Evolutionary conservation across 1,140 invertebrate genomes (phyloP).

Genomic region (Tetragnatha versicolor): DNA sequence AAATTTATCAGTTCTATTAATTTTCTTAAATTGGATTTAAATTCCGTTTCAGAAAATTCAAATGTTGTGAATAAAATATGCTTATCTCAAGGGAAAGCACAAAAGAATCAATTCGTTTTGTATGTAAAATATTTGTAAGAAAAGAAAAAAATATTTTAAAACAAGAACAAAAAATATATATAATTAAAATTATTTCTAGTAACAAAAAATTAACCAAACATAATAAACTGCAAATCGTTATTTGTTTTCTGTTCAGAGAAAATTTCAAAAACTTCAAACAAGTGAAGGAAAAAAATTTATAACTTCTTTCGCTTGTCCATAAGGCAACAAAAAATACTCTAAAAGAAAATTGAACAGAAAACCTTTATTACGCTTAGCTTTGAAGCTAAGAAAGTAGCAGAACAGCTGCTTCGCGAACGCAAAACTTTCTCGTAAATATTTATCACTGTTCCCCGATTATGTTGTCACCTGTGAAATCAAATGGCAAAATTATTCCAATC

Average conservation of each 20-base stretch:
- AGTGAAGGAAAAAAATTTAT: conserved; percentile 32
- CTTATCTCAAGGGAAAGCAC: too few species aligned
- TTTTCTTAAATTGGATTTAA: too few species aligned
- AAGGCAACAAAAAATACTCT: neutral
- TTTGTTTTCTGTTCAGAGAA: neutral
- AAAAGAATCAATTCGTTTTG: too few species aligned
- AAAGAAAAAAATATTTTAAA: too few species aligned
- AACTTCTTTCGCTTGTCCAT: neutral
- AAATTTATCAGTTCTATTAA: too few species aligned
- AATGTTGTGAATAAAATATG: too few species aligned
- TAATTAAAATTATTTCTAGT: too few species aligned
- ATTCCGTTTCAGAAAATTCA: too few species aligned
- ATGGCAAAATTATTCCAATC: conserved; percentile 19
- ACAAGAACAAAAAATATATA: too few species aligned
- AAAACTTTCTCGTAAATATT: conserved; percentile 24
- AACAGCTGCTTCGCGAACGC: conserved; percentile 11
- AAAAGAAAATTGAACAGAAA: neutral
- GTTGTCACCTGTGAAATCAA: conserved; percentile 25
- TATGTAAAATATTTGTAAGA: too few species aligned
- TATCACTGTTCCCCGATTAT: conserved; percentile 17
- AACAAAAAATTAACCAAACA: too few species aligned
- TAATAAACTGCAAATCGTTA: too few species aligned
- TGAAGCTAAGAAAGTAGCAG: conserved; percentile 13
- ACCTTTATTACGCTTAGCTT: neutral
- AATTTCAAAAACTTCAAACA: conserved; percentile 14